phyloP scores from a whole-genome alignment of 1,140 invertebrate genomes.

The Camponotus vicinus region DNA sequence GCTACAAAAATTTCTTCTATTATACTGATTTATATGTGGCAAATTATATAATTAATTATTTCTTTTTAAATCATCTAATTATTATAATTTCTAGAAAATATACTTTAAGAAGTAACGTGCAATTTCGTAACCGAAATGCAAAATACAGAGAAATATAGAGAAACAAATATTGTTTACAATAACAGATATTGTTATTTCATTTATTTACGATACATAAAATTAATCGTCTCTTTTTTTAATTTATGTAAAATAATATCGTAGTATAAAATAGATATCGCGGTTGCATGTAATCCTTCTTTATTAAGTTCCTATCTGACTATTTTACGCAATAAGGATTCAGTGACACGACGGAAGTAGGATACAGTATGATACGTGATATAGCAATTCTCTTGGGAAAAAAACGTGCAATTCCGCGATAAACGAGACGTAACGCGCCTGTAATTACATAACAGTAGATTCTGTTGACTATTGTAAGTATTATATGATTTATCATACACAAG shows the following conservation, averaged over 20 bases:
- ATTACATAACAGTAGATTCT: conserved; percentile 58
- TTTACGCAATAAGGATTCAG: conserved; percentile 40
- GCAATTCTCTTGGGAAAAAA: conserved; percentile 34
- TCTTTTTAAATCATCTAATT: neutral
- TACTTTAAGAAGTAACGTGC: neutral
- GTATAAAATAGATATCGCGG: neutral
- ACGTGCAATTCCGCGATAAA: conserved; percentile 72
- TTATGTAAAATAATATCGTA: neutral
- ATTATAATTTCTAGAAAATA: neutral
- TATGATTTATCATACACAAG: conserved; percentile 64
- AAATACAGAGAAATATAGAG: neutral
- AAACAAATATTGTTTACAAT: neutral
- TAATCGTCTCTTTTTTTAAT: neutral
- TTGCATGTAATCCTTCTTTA: conserved; percentile 1
- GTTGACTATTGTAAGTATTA: conserved; percentile 72
- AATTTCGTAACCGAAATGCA: neutral
- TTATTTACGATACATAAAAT: neutral
- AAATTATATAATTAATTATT: neutral
- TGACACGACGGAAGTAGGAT: conserved; percentile 53
- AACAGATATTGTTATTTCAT: conserved; percentile 6
- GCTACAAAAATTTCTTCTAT: conserved; percentile 53
- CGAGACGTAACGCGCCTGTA: conserved; percentile 65
- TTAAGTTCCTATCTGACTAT: conserved; percentile 10
- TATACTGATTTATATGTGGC: neutral
- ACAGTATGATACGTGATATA: conserved; percentile 43